Evolutionary conservation across 1,140 invertebrate genomes (phyloP).

Genomic region (Hermetia illucens): DNA sequence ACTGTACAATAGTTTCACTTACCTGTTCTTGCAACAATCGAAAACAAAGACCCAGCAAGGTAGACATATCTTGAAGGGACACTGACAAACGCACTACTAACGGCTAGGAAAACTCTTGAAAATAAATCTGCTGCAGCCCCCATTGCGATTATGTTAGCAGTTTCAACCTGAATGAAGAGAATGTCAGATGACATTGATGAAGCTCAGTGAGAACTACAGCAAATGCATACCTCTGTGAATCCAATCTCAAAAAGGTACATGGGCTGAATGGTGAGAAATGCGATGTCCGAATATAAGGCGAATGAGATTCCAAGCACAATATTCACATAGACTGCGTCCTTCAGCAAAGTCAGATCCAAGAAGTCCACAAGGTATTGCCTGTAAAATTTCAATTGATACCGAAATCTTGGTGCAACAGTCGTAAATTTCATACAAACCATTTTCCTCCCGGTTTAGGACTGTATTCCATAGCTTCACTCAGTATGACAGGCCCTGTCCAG

Average conservation of each 20-base stretch:
- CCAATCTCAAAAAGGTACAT: slow-evolving; percentile 36
- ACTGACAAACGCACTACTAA: slow-evolving; percentile 31
- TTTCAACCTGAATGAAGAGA: slow-evolving; percentile 27
- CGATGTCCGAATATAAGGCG: slow-evolving; percentile 40
- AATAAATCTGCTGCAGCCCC: slow-evolving; percentile 36
- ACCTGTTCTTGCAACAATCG: slow-evolving; percentile 36
- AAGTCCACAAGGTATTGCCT: slow-evolving; percentile 37
- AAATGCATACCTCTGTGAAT: slow-evolving; percentile 31
- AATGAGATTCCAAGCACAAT: slow-evolving; percentile 40
- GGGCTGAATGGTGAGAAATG: slow-evolving; percentile 44
- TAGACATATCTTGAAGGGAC: slow-evolving; percentile 38
- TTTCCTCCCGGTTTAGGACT: background rate
- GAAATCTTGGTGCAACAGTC: background rate
- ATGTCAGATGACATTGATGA: too few relatives aligned
- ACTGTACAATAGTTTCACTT: too few relatives aligned
- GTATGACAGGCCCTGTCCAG: slow-evolving; percentile 26
- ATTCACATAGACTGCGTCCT: slow-evolving; percentile 41
- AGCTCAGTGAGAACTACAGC: slow-evolving; percentile 10
- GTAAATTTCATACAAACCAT: background rate
- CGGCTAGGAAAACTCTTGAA: slow-evolving; percentile 34
- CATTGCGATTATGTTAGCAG: slow-evolving; percentile 37
- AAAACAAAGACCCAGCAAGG: slow-evolving; percentile 32
- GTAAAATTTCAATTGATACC: slow-evolving; percentile 1
- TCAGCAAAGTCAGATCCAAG: slow-evolving; percentile 40
- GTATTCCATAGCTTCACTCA: slow-evolving; percentile 20